These are phyloP conservation scores for Gallinago paraguaiae DNA, from an alignment of 2,113 vertebrate species.

Conservation along the genomic window DNA sequence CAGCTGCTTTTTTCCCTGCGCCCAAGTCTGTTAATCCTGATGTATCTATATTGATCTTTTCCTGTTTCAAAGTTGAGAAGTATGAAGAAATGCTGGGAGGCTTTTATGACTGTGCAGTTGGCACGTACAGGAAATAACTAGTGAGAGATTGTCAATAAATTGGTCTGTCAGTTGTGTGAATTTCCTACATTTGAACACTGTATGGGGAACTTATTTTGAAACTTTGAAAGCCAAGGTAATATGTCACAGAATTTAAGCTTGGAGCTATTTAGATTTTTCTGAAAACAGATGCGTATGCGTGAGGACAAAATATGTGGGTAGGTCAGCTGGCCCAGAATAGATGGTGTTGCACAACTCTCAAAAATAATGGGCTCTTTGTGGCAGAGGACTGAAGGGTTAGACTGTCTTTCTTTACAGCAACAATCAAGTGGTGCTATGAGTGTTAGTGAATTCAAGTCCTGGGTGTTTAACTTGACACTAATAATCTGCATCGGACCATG, in stretches of 20 bases:
- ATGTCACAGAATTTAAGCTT: background rate
- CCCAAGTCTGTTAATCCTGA: background rate
- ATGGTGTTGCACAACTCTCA: background rate
- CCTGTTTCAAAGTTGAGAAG: background rate
- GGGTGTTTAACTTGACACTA: background rate
- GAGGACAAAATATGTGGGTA: background rate
- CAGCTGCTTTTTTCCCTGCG: background rate
- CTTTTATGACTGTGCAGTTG: background rate
- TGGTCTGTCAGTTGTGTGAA: background rate
- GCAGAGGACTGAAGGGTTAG: background rate
- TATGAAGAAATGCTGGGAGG: background rate
- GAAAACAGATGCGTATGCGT: background rate
- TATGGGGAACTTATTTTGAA: background rate
- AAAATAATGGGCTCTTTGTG: background rate
- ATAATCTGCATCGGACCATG: background rate
- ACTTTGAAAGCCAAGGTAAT: background rate
- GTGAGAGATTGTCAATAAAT: background rate
- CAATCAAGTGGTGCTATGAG: slow-evolving; percentile 28
- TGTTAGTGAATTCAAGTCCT: slow-evolving; percentile 1
- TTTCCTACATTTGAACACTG: background rate
- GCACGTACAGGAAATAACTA: background rate
- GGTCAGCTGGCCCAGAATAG: background rate
- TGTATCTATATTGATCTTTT: background rate
- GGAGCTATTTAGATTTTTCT: background rate
- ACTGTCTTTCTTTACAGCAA: slow-evolving; percentile 24